Conservation (phyloP, 2,113 vertebrate species). For the Anoplopoma fimbria region DNA sequence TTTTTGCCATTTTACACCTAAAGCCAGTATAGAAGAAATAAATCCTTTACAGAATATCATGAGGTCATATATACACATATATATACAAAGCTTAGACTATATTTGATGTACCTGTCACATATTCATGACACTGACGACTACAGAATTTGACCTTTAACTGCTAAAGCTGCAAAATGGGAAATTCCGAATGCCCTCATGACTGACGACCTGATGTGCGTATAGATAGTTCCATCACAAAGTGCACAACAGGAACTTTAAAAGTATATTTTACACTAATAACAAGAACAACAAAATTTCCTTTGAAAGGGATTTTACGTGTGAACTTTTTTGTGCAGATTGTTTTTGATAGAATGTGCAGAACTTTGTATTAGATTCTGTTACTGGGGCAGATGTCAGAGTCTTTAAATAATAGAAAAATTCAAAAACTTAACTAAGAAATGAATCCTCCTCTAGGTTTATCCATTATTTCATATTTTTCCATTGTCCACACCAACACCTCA, state of each 20-base stretch:
- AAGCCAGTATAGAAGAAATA: neutral
- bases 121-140: too few species aligned
- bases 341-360: neutral
- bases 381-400: neutral
- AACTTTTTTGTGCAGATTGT: neutral
- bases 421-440: neutral
- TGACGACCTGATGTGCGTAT: too few species aligned
- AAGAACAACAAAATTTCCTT: neutral
- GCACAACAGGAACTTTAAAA: neutral
- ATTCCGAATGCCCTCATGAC: too few species aligned
- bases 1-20: neutral
- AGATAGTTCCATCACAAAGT: too few species aligned
- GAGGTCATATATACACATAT: too few species aligned
- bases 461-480: too few species aligned
- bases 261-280: neutral
- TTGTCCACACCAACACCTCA: too few species aligned
- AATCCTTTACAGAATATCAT: too few species aligned
- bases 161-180: too few species aligned
- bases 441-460: neutral
- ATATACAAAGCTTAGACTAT: too few species aligned
- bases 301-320: neutral
- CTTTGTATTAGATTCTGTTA: neutral
- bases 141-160: too few species aligned
- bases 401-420: neutral
- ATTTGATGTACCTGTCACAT: too few species aligned